Base-by-base conservation (phyloP, 2,888 invertebrate species). In the Sylvicola cinctus region DNA sequence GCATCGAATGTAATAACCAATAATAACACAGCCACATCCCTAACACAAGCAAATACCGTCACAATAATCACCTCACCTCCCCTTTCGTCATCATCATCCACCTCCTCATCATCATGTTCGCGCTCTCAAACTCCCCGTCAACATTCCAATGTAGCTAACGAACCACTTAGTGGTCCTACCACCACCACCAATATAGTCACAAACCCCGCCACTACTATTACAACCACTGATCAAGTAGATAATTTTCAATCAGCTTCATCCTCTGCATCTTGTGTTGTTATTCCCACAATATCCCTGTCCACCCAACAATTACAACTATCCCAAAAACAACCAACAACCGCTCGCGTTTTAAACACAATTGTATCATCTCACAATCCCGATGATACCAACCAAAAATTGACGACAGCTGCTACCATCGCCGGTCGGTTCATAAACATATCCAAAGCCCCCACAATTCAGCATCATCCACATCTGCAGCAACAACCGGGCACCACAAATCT, bases 151-250 rank as follows among this genome's bases (percentile, higher is more conserved):
- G 4, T 20, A 20, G 20, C 8, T 6, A 20, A 20, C 20, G 20
- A 20, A 20, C 20, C 20, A 20, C 20, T 20, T 20, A 20, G 20
- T 8, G 20, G 42, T 43, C 36, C 40, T 45, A 32, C 39, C 42
- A 38, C 41, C 40, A 38, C 38, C 39, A 40, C 36, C 40, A 38
- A 39, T 32, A 32, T 39, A 34, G 31, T 43, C 37, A 34, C 42
- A 32, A 43, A 43, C 39, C 37, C 35, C 12, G 16, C 13, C 14
- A 29, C 28, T 11, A 25, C 25, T 25, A 25, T 10, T 10, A 25
- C 25, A 25, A 28, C 13, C 28, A 28, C 28, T 28, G 28, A 28
- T 28, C 20, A 20, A 20, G 20, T 20, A 20, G 20, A 20, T 20
- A 20, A 20, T 20, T 20, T 20, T 20, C 20, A 20, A 20, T 20